phyloP scores from a whole-genome alignment of 2,888 invertebrate species.

The Aphidius colemani region DNA sequence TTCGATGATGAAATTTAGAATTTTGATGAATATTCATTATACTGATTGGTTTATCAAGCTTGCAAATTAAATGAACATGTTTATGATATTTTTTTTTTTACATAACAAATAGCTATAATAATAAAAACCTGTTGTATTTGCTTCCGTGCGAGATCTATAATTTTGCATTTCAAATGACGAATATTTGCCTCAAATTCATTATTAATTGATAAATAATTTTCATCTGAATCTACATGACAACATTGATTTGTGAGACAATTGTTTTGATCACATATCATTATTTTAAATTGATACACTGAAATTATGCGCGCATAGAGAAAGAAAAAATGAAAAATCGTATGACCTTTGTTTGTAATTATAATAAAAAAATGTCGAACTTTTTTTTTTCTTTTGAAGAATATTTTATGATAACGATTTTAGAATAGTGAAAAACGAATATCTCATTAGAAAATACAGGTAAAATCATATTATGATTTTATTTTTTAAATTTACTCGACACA shows the following conservation, averaged over 20 bases:
- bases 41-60: no score
- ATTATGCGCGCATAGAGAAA: no score
- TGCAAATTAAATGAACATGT: not conserved
- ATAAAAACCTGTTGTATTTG: conserved; percentile 42
- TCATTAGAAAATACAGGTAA: not conserved
- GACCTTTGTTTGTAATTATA: not conserved
- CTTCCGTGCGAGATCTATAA: conserved; percentile 42
- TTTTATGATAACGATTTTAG: not conserved
- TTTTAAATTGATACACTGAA: not conserved
- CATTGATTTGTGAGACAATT: conserved; percentile 3
- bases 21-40: no score
- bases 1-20: no score
- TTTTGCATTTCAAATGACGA: conserved; percentile 45
- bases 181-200: conserved; percentile 40
- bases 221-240: conserved; percentile 17
- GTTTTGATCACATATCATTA: conserved; percentile 37
- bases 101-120: conserved; percentile 1
- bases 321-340: not conserved
- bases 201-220: conserved; percentile 10
- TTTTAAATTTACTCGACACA: no score
- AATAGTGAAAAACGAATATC: not conserved
- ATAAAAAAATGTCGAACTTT: no score
- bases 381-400: no score
- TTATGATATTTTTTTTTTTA: conserved; percentile 8
- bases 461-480: no score